Percentiles rank a stretch among this genome's conserved stretches.
Conservation (phyloP, 2,113 vertebrate species). For the Phylloscopus trochilus region DNA sequence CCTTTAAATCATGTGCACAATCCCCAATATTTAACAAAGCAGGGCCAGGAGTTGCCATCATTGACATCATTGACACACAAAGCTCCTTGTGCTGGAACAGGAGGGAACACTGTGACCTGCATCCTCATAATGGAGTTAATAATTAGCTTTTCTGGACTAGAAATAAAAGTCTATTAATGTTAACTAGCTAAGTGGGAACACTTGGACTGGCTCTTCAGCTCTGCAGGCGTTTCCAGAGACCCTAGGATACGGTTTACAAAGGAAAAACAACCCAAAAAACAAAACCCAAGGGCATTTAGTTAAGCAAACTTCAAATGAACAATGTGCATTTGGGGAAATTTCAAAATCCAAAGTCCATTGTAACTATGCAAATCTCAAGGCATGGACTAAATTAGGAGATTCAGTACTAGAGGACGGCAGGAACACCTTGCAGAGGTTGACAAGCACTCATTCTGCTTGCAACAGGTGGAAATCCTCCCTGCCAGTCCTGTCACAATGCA, state of each 20-base stretch:
- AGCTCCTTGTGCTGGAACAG: background rate
- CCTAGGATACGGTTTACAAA: background rate
- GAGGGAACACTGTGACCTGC: conserved; percentile 2
- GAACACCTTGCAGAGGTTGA: background rate
- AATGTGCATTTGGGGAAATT: background rate
- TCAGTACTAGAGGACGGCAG: fast-evolving
- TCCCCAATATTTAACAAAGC: background rate
- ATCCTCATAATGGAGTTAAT: background rate
- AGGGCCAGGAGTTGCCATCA: background rate
- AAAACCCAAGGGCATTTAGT: background rate
- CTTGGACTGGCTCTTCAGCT: background rate
- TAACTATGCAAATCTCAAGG: background rate
- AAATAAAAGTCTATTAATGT: background rate
- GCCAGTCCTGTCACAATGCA: background rate
- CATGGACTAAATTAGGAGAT: background rate
- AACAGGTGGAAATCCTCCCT: background rate
- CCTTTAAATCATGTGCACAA: background rate
- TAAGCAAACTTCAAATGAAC: background rate
- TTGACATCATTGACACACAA: background rate
- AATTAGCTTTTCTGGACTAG: background rate
- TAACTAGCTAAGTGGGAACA: background rate
- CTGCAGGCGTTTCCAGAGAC: background rate
- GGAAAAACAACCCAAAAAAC: fast-evolving
- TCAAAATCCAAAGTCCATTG: background rate
- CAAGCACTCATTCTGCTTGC: background rate